Base-by-base conservation (phyloP, 2,797 vertebrate genomes). In the Myripristis murdjan region DNA sequence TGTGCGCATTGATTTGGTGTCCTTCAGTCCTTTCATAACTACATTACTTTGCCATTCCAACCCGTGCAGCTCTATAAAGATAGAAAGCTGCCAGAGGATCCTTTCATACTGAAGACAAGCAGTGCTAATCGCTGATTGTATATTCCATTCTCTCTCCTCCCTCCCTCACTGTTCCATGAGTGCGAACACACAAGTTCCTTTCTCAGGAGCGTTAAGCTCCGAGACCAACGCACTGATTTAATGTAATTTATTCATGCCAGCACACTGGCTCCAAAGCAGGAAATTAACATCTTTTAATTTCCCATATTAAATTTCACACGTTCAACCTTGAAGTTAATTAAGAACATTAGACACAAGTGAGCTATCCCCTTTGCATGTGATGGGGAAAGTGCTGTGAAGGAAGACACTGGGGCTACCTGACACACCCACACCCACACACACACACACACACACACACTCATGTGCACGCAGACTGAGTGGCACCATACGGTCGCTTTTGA, bases 221-320 rank as follows among this genome's bases (percentile, higher is more conserved):
- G 68, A 82, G 82, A 90, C 77, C 70, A 63, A 24, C 18, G 1
- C 60, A 63, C 75, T 87, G 65, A 90, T 88, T 91, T 85, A 88
- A 89, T 92, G 87, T 87, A 89, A 91, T 94, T 92, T 89, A 92
- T 93, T 93, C 90, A 87, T 83, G 77, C 82, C 77, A 79, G 79
- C 87, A 88, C 81, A 83, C 83, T 88, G 75, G 80, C 83, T 84
- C 71, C 70, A 85, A 87, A 89, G 83, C 83, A 93, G 89, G 91
- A 94, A 91, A 95, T 94, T 93, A 94, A 85, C 92, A 94, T 93
- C 83, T 93, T 93, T 93, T 94, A 93, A 95, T 92, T 94, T 91
- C 83, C 81, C 89, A 92, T 93, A 94, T 94, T 93, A 93, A 92
- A 93, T 95, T 95, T 93, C 89, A 92, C 91, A 91, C 84, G 61